phyloP scores from a whole-genome alignment of 2,888 invertebrate genomes.

The Clitarchus hookeri region DNA sequence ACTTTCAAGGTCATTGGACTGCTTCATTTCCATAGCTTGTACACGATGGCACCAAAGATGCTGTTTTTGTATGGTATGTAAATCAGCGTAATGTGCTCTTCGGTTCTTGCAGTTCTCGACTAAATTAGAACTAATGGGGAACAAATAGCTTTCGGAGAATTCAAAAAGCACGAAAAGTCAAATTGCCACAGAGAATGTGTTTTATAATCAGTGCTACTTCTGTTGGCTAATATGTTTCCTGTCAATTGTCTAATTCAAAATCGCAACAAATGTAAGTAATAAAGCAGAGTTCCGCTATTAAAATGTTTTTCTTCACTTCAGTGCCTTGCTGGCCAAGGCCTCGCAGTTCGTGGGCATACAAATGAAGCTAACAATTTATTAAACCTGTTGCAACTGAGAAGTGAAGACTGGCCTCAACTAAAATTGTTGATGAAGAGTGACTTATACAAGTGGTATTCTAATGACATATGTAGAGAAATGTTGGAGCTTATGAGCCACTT shows the following conservation, averaged over 20 bases:
- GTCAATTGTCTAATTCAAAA: background rate
- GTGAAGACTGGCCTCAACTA: slow-evolving; percentile 1
- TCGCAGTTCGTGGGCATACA: background rate
- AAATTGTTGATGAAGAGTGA: background rate
- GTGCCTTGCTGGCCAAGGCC: too few species aligned
- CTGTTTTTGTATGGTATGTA: background rate
- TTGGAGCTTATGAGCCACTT: background rate
- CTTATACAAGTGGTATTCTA: background rate
- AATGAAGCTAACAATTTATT: background rate
- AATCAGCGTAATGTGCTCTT: background rate
- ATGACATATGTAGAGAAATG: slow-evolving; percentile 6
- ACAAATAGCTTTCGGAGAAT: too few species aligned
- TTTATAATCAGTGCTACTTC: background rate
- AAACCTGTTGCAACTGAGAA: background rate
- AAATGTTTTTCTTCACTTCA: too few species aligned
- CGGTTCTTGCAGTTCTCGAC: background rate
- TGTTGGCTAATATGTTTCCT: background rate
- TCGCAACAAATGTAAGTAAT: background rate
- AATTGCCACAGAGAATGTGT: background rate
- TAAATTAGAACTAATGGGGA: background rate
- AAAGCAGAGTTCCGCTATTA: background rate
- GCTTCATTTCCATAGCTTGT: background rate
- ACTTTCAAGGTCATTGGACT: background rate
- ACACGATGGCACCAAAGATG: background rate
- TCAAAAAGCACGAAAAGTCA: too few species aligned